Conservation (phyloP, 2,888 invertebrate species). For the Laspeyria flexula region DNA sequence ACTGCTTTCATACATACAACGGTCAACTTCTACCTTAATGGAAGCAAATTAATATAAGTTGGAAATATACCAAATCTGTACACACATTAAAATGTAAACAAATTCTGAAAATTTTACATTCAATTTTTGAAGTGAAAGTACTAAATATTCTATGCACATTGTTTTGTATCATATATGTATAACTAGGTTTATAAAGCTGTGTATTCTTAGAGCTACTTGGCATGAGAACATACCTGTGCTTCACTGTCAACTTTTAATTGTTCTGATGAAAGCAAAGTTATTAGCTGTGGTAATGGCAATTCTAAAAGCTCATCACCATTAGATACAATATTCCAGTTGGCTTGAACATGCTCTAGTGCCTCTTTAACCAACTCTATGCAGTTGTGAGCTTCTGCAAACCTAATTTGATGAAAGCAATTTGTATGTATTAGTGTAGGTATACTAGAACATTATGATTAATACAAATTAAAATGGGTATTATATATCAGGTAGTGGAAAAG, state of each 20-base stretch:
- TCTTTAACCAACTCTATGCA: slow-evolving; percentile 91
- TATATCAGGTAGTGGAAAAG: not conserved
- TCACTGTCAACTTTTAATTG: slow-evolving; percentile 95
- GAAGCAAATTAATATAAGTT: too few relatives aligned
- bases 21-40: too few relatives aligned
- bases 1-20: too few relatives aligned
- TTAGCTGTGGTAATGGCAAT: slow-evolving; percentile 91
- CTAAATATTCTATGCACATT: too few relatives aligned
- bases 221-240: slow-evolving; percentile 88
- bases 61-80: too few relatives aligned
- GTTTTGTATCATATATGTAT: too few relatives aligned
- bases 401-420: slow-evolving; percentile 53
- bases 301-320: slow-evolving; percentile 94
- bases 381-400: slow-evolving; percentile 96
- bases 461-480: slow-evolving; percentile 3
- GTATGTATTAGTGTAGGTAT: slow-evolving; percentile 24
- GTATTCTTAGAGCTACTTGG: slow-evolving; percentile 10
- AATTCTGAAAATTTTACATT: too few relatives aligned
- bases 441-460: slow-evolving; percentile 11
- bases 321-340: slow-evolving; percentile 92
- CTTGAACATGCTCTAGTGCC: slow-evolving; percentile 93
- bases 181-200: not conserved
- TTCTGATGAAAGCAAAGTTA: slow-evolving; percentile 93
- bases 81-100: too few relatives aligned
- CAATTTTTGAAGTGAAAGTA: too few relatives aligned